Evolutionary conservation across 2,888 invertebrate genomes (phyloP), one percentile per base, ranked within the genome.

Genomic region (Sthenelais limicola): DNA sequence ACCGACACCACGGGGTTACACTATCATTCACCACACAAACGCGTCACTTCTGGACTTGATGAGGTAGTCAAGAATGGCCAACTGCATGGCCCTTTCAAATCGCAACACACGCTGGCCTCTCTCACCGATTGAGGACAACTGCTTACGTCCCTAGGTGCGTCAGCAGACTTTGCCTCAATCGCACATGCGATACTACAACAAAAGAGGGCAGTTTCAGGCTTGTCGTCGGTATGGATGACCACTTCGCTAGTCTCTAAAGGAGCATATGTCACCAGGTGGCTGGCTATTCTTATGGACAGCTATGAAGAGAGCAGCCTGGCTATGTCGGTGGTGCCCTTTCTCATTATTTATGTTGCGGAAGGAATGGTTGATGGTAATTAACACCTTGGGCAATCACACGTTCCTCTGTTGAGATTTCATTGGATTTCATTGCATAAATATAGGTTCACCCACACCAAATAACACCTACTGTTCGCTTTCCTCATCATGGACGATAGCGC

Each of bases 341-440:
- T 35, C 54, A 3, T 52, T 54, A 5, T 54, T 21, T 26, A 52
- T 28, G 24, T 33, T 33, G 3, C 24, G 54, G 43, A 35, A 52
- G 30, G 70, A 21, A 28, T 54, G 54, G 26, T 70, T 70, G 5
- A 70, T 35, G 38, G n/a, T n/a, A n/a, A n/a, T 70, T 54, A 26
- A 43, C 70, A 3, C 70, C 68, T 9, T 38, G 7, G 3, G 21
- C 51, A 9, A 35, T 9, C 38, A 68, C 33, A 4, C 28, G 32
- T 35, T 49, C 18, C 3, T 32, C 49, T 21, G 68, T 68, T 5
- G 12, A 21, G 7, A 66, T 43, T 9, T 33, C 43, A 38, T 66
- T 66, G 43, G 18, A 38, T 32, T 49, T 35, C 33, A 68, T 52
- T 18, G 68, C 51, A 68, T 68, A 68, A 68, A 32, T 30, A 35